These are phyloP conservation scores for Corvus moneduloides DNA, from an alignment of 2,113 vertebrate species.

Conservation along the genomic window DNA sequence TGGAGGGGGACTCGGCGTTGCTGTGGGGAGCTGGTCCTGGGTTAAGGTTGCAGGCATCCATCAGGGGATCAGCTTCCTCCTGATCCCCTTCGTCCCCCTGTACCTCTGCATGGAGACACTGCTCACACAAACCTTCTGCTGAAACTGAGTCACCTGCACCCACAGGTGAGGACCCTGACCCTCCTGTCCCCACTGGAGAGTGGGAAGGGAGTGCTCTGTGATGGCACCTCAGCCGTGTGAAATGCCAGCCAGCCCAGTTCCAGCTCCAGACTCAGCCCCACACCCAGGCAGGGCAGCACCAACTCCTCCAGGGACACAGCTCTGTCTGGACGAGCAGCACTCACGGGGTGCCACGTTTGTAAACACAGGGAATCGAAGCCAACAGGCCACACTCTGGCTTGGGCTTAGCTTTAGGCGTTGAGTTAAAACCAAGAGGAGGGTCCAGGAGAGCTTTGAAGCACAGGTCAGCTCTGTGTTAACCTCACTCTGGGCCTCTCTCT, in stretches of 20 bases:
- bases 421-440: background rate
- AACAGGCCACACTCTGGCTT: background rate
- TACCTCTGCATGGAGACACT: background rate
- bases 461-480: background rate
- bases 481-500: background rate
- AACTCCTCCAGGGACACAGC: fast-evolving
- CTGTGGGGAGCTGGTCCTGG: fast-evolving
- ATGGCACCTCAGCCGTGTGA: fast-evolving
- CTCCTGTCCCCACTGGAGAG: background rate
- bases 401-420: background rate
- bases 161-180: background rate
- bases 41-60: background rate
- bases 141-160: fast-evolving
- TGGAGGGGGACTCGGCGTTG: background rate
- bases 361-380: fast-evolving
- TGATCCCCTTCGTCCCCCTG: fast-evolving
- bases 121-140: background rate
- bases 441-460: background rate
- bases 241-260: fast-evolving
- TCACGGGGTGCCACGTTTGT: fast-evolving
- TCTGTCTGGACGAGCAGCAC: background rate
- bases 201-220: fast-evolving
- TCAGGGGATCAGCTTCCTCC: background rate
- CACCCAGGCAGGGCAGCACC: fast-evolving
- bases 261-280: fast-evolving